phyloP scores from a whole-genome alignment of 2,888 invertebrate species.

The Aphidius colemani region DNA sequence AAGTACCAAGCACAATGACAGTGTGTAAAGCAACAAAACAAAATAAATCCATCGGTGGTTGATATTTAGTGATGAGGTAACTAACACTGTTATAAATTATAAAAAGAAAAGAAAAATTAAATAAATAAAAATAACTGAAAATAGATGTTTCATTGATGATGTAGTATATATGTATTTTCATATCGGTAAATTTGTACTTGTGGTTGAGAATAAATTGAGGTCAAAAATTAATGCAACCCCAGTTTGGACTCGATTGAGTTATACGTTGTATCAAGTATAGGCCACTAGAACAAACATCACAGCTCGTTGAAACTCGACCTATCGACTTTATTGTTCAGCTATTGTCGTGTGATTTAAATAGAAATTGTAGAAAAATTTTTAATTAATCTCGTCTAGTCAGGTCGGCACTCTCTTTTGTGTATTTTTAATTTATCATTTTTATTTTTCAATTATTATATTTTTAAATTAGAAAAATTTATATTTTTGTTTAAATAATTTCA shows the following conservation, averaged over 20 bases:
- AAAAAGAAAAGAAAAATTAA: too few relatives aligned
- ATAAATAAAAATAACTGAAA: constrained; percentile 18
- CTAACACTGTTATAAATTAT: too few relatives aligned
- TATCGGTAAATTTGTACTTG: not conserved
- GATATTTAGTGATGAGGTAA: too few relatives aligned
- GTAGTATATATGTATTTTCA: constrained; percentile 3
- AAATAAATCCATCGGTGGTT: too few relatives aligned
- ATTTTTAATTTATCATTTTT: not conserved
- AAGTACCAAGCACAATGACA: too few relatives aligned
- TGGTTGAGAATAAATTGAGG: constrained; percentile 21
- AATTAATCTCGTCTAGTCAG: not conserved
- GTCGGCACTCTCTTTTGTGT: constrained; percentile 1
- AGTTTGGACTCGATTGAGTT: constrained; percentile 22
- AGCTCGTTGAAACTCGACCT: constrained; percentile 24
- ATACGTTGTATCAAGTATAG: constrained; percentile 3
- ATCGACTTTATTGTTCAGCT: constrained; percentile 11
- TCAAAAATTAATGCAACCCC: constrained; percentile 32
- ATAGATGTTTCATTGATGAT: constrained; percentile 20
- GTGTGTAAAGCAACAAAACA: too few relatives aligned
- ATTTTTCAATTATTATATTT: too few relatives aligned
- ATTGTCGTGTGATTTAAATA: not conserved
- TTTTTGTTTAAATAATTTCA: too few relatives aligned
- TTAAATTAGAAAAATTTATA: too few relatives aligned
- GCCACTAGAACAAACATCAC: constrained; percentile 10
- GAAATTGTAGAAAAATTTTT: not conserved